Evolutionary conservation across 2,888 invertebrate genomes (phyloP).

Genomic region (Congeria kusceri): DNA sequence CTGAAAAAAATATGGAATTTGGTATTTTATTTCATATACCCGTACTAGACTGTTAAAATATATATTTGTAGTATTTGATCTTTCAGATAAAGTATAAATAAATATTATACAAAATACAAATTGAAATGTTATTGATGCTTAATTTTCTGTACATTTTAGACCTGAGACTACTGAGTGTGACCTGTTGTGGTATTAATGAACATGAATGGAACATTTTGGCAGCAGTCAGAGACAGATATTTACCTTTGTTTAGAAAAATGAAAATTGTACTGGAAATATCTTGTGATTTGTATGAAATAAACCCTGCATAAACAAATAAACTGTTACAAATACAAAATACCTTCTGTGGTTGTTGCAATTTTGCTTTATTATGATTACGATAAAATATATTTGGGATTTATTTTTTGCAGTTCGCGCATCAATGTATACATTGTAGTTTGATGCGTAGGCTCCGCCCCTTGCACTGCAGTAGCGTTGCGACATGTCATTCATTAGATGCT

Average conservation of each 20-base stretch:
- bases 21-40: too few species aligned
- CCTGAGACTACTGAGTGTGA: conserved; percentile 60
- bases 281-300: background rate
- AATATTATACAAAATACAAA: conserved; percentile 5
- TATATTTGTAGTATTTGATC: background rate
- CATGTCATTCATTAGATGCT: too few species aligned
- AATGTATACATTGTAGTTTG: too few species aligned
- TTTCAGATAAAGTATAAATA: background rate
- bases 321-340: too few species aligned
- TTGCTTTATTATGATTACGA: too few species aligned
- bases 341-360: too few species aligned
- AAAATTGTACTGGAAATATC: conserved; percentile 58
- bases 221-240: conserved; percentile 61
- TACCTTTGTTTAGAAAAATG: conserved; percentile 56
- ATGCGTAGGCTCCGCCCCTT: too few species aligned
- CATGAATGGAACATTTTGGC: conserved; percentile 66
- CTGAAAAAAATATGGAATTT: background rate
- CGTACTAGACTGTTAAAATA: too few species aligned
- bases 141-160: conserved; percentile 54
- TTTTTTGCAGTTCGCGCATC: too few species aligned
- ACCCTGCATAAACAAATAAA: background rate
- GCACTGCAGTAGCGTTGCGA: too few species aligned
- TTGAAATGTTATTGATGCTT: background rate
- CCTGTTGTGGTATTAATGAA: conserved; percentile 69
- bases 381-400: too few species aligned